phyloP scores from a whole-genome alignment of 2,797 vertebrate genomes.

The Sebastes flavidus region DNA sequence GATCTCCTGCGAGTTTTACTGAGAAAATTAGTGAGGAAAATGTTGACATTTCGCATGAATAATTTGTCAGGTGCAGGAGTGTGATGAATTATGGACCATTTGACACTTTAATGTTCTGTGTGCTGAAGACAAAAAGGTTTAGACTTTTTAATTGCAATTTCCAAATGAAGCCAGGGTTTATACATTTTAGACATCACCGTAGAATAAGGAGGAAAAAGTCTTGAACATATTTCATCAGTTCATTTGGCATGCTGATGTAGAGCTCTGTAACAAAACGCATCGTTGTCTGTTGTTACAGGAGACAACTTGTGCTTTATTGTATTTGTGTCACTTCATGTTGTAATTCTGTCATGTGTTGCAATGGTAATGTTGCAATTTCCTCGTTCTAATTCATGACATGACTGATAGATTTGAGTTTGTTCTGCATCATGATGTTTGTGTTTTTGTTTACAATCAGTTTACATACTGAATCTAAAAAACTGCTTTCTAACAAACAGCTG shows the following conservation, averaged over 20 bases:
- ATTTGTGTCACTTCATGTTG: neutral
- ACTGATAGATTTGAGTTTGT: neutral
- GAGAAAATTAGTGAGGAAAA: conserved; percentile 28
- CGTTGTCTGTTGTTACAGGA: neutral
- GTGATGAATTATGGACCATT: conserved; percentile 68
- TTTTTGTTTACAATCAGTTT: neutral
- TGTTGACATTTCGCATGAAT: conserved; percentile 64
- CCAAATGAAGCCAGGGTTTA: neutral
- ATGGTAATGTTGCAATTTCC: neutral
- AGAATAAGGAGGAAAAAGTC: neutral
- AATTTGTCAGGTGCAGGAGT: conserved; percentile 58
- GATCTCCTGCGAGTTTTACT: conserved; percentile 21
- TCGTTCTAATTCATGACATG: neutral
- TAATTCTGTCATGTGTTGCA: neutral
- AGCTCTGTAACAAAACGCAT: neutral
- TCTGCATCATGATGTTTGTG: neutral
- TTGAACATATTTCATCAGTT: neutral
- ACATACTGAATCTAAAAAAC: neutral
- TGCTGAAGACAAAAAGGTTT: conserved; percentile 22
- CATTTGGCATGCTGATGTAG: neutral
- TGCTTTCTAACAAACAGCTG: neutral
- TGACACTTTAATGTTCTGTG: conserved; percentile 68
- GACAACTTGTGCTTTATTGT: neutral
- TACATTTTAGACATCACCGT: conserved; percentile 1
- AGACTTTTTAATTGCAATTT: conserved; percentile 19